Evolutionary conservation across 2,888 invertebrate genomes (phyloP).

Genomic region (Ecdyonurus torrentis): DNA sequence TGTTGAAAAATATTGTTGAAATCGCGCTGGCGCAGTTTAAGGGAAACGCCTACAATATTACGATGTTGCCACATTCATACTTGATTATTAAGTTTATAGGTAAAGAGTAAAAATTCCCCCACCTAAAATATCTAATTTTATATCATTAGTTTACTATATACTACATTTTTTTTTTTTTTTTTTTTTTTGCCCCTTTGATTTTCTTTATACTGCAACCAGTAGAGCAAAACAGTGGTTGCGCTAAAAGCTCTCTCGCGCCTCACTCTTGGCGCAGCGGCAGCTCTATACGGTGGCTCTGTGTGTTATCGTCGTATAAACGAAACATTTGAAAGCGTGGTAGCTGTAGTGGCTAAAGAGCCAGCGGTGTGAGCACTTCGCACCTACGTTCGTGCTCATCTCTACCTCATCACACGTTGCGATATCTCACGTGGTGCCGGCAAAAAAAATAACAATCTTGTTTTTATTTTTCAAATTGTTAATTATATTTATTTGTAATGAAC

Average conservation of each 20-base stretch:
- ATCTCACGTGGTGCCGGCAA: too few species aligned
- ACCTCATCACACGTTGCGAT: too few species aligned
- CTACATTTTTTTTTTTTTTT: not conserved
- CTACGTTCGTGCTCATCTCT: not conserved
- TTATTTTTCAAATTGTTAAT: too few species aligned
- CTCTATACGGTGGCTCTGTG: not conserved
- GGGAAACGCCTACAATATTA: conserved; percentile 1
- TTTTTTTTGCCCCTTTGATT: not conserved
- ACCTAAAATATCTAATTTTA: too few species aligned
- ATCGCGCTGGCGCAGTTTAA: conserved; percentile 5
- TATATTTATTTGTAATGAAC: not conserved
- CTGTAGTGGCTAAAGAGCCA: not conserved
- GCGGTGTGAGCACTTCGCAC: not conserved
- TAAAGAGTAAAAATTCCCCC: not conserved
- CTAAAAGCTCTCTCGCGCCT: too few species aligned
- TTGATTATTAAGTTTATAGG: not conserved
- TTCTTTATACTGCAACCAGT: not conserved
- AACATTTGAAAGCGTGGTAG: not conserved
- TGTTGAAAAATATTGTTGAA: not conserved
- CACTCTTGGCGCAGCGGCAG: not conserved
- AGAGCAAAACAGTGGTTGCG: too few species aligned
- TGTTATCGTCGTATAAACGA: not conserved
- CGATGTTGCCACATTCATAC: not conserved
- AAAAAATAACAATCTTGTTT: too few species aligned
- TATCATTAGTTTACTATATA: too few species aligned